A percentile compares a stretch with the other conserved stretches of the same genome.
Evolutionary conservation across 2,113 vertebrate genomes (phyloP).

Genomic region (Gavialis gangeticus): DNA sequence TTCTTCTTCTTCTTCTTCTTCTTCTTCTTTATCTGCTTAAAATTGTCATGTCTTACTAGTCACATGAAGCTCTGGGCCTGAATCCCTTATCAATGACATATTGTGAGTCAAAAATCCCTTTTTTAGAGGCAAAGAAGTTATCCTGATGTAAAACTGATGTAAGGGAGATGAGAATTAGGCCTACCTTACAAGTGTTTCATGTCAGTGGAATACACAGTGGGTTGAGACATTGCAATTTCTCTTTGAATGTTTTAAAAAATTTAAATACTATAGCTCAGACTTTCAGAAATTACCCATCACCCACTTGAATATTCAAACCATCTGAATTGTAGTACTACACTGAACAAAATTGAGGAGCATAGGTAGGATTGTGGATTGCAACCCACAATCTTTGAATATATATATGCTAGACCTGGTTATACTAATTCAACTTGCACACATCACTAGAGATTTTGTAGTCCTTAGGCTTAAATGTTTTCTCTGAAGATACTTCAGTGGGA

Average conservation of each 20-base stretch:
- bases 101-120: background rate
- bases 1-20: background rate
- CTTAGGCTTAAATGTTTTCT: background rate
- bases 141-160: background rate
- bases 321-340: too few relatives aligned
- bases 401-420: background rate
- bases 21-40: background rate
- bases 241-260: fast-evolving
- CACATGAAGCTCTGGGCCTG: background rate
- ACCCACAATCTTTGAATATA: background rate
- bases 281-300: background rate
- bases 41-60: background rate
- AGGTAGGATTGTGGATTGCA: background rate
- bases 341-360: too few relatives aligned
- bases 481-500: background rate
- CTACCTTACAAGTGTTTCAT: fast-evolving
- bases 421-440: background rate
- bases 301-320: background rate
- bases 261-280: background rate
- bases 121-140: background rate
- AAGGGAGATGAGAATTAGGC: background rate
- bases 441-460: background rate
- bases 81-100: fast-evolving
- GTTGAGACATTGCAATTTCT: background rate
- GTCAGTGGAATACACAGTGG: background rate